phyloP scores from a whole-genome alignment of 2,113 vertebrate species.

The Penelope pileata region DNA sequence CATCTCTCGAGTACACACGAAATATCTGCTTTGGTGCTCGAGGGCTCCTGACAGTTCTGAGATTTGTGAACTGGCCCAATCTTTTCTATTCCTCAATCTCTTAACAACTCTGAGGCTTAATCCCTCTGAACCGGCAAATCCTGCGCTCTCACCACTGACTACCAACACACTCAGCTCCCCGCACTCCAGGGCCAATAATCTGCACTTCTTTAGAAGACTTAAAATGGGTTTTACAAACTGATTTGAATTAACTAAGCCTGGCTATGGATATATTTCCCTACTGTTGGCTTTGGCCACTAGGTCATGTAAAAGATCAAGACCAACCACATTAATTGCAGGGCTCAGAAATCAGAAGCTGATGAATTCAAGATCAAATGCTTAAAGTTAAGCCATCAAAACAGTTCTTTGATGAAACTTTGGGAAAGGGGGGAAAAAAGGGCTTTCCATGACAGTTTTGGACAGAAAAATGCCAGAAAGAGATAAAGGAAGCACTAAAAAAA shows the following conservation, averaged over 20 bases:
- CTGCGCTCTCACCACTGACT: not conserved
- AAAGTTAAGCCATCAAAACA: not conserved
- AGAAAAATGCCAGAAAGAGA: not conserved
- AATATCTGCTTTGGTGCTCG: not conserved
- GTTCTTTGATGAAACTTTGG: not conserved
- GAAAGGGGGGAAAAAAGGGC: not conserved
- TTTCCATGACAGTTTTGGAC: not conserved
- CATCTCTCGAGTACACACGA: not conserved
- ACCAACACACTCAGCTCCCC: not conserved
- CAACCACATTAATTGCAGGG: not conserved
- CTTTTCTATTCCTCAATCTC: not conserved
- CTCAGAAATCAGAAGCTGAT: conserved; percentile 14
- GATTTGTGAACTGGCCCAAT: not conserved
- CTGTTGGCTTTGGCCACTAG: not conserved
- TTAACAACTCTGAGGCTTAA: not conserved
- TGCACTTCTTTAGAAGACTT: not conserved
- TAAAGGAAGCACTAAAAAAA: not conserved
- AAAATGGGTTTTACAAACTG: not conserved
- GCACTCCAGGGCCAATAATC: not conserved
- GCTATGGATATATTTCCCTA: not conserved
- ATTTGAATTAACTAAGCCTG: conserved; percentile 10
- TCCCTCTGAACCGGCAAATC: not conserved
- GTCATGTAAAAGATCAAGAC: not conserved
- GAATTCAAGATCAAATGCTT: conserved; percentile 46
- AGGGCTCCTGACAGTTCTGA: not conserved